Conservation (phyloP, 2,888 invertebrate genomes). For the Anaspis maculata region DNA sequence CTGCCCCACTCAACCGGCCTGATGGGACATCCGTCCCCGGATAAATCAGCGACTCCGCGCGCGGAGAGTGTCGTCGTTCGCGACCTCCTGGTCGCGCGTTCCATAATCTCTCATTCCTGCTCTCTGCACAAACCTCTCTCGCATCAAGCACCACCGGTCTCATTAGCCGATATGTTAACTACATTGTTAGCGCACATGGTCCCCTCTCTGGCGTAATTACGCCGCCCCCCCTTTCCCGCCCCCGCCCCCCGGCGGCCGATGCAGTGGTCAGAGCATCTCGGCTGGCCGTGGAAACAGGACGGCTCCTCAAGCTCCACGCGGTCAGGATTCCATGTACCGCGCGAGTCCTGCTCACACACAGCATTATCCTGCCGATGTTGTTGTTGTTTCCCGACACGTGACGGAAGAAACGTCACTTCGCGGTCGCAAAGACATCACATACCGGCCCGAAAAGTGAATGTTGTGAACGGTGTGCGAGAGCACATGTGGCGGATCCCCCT, state of each 20-base stretch:
- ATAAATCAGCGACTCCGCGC: no score
- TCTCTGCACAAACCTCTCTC: conserved; percentile 8
- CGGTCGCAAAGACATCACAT: no score
- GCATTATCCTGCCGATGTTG: no score
- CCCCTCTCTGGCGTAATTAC: conserved; percentile 34
- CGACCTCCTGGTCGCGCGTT: no score
- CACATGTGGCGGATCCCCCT: no score
- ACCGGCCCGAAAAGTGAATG: conserved; percentile 8
- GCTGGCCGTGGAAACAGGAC: conserved; percentile 40
- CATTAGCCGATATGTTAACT: conserved; percentile 39
- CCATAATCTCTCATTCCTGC: conserved; percentile 17
- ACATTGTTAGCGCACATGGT: conserved; percentile 39
- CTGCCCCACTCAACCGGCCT: no score
- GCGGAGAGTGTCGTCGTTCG: no score
- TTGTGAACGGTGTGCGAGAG: no score
- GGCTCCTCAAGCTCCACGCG: conserved; percentile 22
- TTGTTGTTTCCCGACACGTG: no score
- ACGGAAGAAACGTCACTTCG: conserved; percentile 22
- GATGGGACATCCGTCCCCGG: no score
- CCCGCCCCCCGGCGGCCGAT: conserved; percentile 45
- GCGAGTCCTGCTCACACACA: conserved; percentile 24
- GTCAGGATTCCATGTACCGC: conserved; percentile 25
- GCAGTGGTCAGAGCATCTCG: conserved; percentile 42
- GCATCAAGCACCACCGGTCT: conserved; percentile 17
- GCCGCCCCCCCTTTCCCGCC: conserved; percentile 31